Conservation (phyloP, 1,140 invertebrate species). For the Conus ventricosus region DNA sequence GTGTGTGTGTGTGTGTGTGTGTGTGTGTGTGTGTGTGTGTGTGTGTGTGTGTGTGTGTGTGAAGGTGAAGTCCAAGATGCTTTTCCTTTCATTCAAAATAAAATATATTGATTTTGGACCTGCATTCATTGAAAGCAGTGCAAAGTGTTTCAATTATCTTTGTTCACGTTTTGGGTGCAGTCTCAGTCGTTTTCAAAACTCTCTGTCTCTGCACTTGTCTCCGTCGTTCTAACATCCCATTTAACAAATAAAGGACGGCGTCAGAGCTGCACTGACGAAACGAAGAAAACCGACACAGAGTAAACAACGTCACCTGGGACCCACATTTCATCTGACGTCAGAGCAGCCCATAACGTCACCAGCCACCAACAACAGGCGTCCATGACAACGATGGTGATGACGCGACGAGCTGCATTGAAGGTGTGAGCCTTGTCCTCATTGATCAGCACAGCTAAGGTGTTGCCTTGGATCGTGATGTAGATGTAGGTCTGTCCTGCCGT, state of each 20-base stretch:
- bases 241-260: neutral
- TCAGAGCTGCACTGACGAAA: neutral
- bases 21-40: too few relatives aligned
- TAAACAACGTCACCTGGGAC: neutral
- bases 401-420: neutral
- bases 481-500: neutral
- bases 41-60: too few relatives aligned
- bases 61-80: too few relatives aligned
- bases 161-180: neutral
- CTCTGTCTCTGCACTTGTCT: neutral
- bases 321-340: neutral
- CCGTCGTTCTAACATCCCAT: neutral
- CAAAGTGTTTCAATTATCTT: too few relatives aligned
- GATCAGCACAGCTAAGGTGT: neutral
- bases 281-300: neutral
- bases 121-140: too few relatives aligned
- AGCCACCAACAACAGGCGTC: neutral
- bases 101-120: too few relatives aligned
- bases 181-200: neutral
- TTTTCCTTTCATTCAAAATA: too few relatives aligned
- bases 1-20: too few relatives aligned
- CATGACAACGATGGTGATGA: neutral
- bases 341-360: neutral
- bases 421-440: neutral
- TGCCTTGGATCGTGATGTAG: neutral